Evolutionary conservation across 92 coral and sea anemone genomes (phyloP), one percentile per base, ranked within the genome.

Genomic region (Anthopleura xanthogrammica): DNA sequence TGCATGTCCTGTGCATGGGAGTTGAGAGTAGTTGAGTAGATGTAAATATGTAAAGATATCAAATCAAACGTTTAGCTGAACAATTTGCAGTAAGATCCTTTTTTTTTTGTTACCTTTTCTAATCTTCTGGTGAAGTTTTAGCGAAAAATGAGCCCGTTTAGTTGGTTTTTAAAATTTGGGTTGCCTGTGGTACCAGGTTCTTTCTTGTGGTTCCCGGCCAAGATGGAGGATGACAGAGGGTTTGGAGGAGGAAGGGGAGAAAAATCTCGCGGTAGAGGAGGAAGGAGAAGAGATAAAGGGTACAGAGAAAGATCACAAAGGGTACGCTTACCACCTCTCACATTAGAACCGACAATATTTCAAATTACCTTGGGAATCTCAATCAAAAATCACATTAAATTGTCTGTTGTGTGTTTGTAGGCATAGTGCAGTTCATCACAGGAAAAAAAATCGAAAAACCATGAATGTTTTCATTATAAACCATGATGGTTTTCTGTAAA

Each of bases 141-240:
- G 85, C 52, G 79, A n/a, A 23, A n/a, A 43, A 56, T 3, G 16
- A 54, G 58, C 17, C 50, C 9, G 50, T 46, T 46, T 46, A 46
- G 50, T 9, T 46, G 9, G 50, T 46, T 46, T 46, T 5, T 5
- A 46, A 9, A 46, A 46, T 46, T 46, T 54, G 58, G 58, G 58
- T 66, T 72, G 6, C 77, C 77, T 65, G 77, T 68, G 43, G 29
- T 75, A 41, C 82, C 70, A 6, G 77, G 39, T 23, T 36, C 72
- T 60, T 16, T 80, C 75, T 39, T 39, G 46, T 46, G 16, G 76
- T 17, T 68, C 56, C 23, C 68, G 87, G 78, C 79, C 91, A 91
- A 91, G 81, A 91, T 91, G 94, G 94, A 91, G 92, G 94, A 91
- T 64, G 94, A 91, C 40, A 81, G 93, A 78, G 91, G 93, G 1